Percentiles rank a stretch among this genome's conserved stretches.
Conservation (phyloP, 2,113 vertebrate genomes). For the Columbina picui region DNA sequence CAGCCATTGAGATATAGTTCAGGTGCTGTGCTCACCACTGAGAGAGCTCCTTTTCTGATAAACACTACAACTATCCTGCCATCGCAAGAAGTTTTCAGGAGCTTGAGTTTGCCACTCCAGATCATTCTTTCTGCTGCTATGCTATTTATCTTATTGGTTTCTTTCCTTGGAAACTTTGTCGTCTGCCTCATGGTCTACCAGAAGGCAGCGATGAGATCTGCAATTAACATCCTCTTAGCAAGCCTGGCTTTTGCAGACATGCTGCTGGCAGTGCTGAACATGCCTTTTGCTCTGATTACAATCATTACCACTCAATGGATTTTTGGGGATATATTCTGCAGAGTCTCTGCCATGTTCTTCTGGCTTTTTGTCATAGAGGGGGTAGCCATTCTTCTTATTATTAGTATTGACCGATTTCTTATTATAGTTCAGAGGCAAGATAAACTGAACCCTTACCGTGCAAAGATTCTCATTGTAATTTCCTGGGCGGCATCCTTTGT, state of each 20-base stretch:
- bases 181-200: conserved; percentile 99
- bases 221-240: conserved; percentile 97
- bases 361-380: conserved; percentile 96
- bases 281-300: conserved; percentile 93
- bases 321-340: conserved; percentile 91
- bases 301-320: conserved; percentile 90
- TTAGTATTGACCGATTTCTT: conserved; percentile 96
- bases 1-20: conserved; percentile 67
- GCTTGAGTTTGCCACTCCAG: conserved; percentile 88
- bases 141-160: conserved; percentile 88
- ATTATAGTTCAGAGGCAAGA: conserved; percentile 98
- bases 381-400: conserved; percentile 93
- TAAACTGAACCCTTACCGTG: conserved; percentile 91
- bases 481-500: conserved; percentile 90
- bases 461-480: conserved; percentile 89
- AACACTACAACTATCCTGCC: conserved; percentile 67
- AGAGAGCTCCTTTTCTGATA: conserved; percentile 64
- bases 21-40: conserved; percentile 70
- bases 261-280: conserved; percentile 93
- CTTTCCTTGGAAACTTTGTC: conserved; percentile 93
- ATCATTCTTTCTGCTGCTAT: conserved; percentile 89
- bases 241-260: conserved; percentile 96
- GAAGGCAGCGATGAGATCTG: conserved; percentile 96
- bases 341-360: conserved; percentile 94
- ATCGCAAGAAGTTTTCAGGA: conserved; percentile 71